A percentile compares a stretch with the other conserved stretches of the same genome.
These are phyloP conservation scores for Sebastiscus tertius DNA, from an alignment of 2,797 vertebrate genomes.

Conservation along the genomic window DNA sequence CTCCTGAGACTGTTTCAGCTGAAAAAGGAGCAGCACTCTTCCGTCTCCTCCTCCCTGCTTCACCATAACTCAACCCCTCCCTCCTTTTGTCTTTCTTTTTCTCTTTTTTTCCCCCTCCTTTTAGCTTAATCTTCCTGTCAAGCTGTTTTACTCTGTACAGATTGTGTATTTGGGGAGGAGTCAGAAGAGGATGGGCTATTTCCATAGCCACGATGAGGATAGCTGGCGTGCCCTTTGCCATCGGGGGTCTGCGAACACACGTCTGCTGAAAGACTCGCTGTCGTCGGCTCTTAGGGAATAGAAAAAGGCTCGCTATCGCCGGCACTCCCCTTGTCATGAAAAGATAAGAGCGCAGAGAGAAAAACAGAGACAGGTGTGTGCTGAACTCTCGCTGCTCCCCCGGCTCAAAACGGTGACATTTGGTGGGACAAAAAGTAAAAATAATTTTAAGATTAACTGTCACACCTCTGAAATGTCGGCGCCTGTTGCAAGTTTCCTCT, in stretches of 20 bases:
- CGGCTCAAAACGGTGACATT: conserved; percentile 65
- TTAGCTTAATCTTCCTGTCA: conserved; percentile 56
- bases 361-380: conserved; percentile 67
- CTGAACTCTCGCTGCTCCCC: conserved; percentile 64
- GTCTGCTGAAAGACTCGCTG: conserved; percentile 45
- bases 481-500: not conserved
- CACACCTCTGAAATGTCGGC: conserved; percentile 49
- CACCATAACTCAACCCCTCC: conserved; percentile 53
- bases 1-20: conserved; percentile 68
- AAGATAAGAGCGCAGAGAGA: conserved; percentile 45
- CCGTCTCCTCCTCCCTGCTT: conserved; percentile 48
- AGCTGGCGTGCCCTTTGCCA: conserved; percentile 33
- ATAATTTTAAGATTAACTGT: conserved; percentile 64
- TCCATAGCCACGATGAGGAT: conserved; percentile 41
- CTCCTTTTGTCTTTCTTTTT: conserved; percentile 37
- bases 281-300: conserved; percentile 41
- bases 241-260: conserved; percentile 27
- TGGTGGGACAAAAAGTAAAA: conserved; percentile 55
- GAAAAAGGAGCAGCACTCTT: conserved; percentile 56
- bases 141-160: conserved; percentile 45
- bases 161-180: not conserved
- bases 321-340: conserved; percentile 53
- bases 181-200: not conserved
- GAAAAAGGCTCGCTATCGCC: conserved; percentile 34
- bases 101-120: not conserved